Evolutionary conservation across 2,888 invertebrate species (phyloP), one percentile per base, ranked within the genome.

Genomic region (Ephialtes manifestator): DNA sequence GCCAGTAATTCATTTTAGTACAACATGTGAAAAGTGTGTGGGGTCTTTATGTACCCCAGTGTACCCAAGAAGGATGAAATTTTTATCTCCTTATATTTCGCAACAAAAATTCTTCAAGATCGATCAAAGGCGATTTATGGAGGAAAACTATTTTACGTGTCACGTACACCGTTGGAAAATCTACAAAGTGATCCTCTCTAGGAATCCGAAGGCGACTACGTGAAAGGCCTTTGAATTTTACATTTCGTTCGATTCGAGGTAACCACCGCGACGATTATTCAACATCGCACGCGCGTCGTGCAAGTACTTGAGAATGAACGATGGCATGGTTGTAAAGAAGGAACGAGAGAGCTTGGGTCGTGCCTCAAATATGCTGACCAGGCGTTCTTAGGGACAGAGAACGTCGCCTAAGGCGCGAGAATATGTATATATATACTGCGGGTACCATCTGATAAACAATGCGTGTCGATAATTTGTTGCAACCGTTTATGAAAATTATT

Each of bases 181-280:
- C 24, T 24, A 71, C 46, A 65, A 46, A 72, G 70, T 78, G 77
- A 78, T 77, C 77, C 68, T 76, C 76, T 70, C 70, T 18, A 28
- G 39, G 70, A 81, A 81, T 83, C 48, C 70, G 79, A 79, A 79
- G 79, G 79, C 15, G 58, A 76, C 39, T 76, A 84, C 74, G 83
- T 75, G 81, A 70, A 81, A 70, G 70, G 81, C 78, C 31, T 81
- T 84, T 70, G 63, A 81, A 83, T 83, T 79, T 43, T 11, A 77
- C 79, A 18, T 84, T 76, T 48, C 63, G 28, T 60, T 78, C 51
- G 60, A 48, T 60, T 63, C 80, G 48, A 51, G 43, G 43, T 55
- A 65, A 63, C 67, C 60, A 28, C 51, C 53, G 63, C 75, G 55
- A 35, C 79, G 63, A 80, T 84, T 76, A 76, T 84, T 80, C 84